Base-by-base conservation (phyloP, 2,888 invertebrate genomes). In the Philonicus albiceps region DNA sequence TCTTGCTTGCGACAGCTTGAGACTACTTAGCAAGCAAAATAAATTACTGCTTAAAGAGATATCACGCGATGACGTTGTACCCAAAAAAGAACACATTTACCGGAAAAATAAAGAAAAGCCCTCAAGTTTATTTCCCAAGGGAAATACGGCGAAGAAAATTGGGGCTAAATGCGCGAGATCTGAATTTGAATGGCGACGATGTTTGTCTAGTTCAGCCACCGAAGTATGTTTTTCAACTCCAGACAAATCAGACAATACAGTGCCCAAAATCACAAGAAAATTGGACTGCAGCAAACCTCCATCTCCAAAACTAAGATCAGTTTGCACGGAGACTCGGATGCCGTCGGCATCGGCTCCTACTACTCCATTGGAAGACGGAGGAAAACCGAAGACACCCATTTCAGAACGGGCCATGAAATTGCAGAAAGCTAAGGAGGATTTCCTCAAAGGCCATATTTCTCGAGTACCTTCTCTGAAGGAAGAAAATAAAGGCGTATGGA, bases 391-490 rank as follows among this genome's bases (percentile, higher is more conserved):
- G 55, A 92, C 91, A 7, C 92, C 92, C 0, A 87, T 90, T 75
- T 93, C 90, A 89, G 92, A 91, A 89, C 93, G 93, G 89, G 94
- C 95, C 0, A 93, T 93, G n/a, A 94, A 94, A 88, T 92, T 96
- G 11, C 93, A 94, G 88, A 94, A 93, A 87, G 96, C 96, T 0
- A 95, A 96, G 89, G 96, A 96, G 89, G 95, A 94, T 88, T 96
- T 96, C 89, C 90, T 96, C 13, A 93, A 94, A 0, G 93, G 93
- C 0, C 91, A 93, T 7, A 27, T 85, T 85, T 13, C 40, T 30
- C 27, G 31, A 22, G 87, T 88, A 6, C 85, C 87, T 5, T 30
- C 85, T 1, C 53, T 87, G 16, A 88, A 30, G 88, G 89, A 37
- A 90, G 90, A 53, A 88, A 89, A 89, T 80, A 88, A 88, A 19